A percentile compares a stretch with the other conserved stretches of the same genome.
phyloP scores from a whole-genome alignment of 2,797 vertebrate genomes.

The Oryzias sinensis region DNA sequence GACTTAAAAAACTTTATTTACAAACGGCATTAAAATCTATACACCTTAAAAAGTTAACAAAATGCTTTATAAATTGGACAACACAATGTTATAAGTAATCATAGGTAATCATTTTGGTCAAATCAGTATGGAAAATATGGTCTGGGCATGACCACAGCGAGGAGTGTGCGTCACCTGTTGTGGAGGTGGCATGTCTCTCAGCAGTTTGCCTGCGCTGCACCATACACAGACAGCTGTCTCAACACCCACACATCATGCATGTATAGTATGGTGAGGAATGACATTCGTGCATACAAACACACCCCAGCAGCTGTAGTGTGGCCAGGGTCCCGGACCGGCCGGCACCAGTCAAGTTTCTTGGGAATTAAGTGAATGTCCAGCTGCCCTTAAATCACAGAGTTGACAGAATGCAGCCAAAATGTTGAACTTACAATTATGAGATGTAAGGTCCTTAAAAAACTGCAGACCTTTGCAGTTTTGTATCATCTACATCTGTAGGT shows the following conservation, averaged over 20 bases:
- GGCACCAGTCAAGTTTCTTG: conserved; percentile 76
- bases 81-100: too few relatives aligned
- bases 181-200: conserved; percentile 69
- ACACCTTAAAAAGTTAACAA: conserved; percentile 36
- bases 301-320: conserved; percentile 76
- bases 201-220: conserved; percentile 66
- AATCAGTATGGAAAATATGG: conserved; percentile 25
- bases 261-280: conserved; percentile 78
- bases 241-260: conserved; percentile 72
- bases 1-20: conserved; percentile 65
- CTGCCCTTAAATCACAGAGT: conserved; percentile 49
- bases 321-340: conserved; percentile 78
- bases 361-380: conserved; percentile 76
- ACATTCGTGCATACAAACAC: conserved; percentile 66
- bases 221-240: conserved; percentile 76
- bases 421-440: conserved; percentile 14
- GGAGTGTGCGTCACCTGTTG: conserved; percentile 58
- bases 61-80: conserved; percentile 23
- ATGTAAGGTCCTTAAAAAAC: conserved; percentile 20
- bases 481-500: not conserved
- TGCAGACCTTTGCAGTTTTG: conserved; percentile 48
- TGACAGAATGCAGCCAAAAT: conserved; percentile 20
- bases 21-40: conserved; percentile 45
- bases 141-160: too few relatives aligned
- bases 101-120: conserved; percentile 49